phyloP scores from a whole-genome alignment of 2,113 vertebrate genomes.

The Chelonoidis abingdonii region DNA sequence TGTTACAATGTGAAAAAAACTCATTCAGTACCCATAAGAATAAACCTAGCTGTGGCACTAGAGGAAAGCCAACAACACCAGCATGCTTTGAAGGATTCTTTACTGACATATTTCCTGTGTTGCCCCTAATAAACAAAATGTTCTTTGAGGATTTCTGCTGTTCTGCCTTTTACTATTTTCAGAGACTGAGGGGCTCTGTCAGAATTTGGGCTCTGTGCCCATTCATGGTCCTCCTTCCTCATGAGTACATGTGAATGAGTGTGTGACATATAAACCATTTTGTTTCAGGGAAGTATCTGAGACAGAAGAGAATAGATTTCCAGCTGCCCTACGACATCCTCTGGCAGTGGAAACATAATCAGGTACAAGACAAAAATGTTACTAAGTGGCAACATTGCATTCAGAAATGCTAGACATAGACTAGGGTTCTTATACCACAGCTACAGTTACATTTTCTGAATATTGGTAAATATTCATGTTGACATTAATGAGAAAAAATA shows the following conservation, averaged over 20 bases:
- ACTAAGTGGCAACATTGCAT: not conserved
- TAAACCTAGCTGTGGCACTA: fast-evolving
- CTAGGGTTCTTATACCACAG: not conserved
- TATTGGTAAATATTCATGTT: not conserved
- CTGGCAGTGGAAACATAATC: slow-evolving; percentile 96
- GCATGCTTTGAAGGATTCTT: not conserved
- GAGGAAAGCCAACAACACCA: fast-evolving
- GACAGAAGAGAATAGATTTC: slow-evolving; percentile 96
- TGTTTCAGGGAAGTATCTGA: slow-evolving; percentile 94
- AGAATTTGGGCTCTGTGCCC: not conserved
- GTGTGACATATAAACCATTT: not conserved
- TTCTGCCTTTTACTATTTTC: not conserved
- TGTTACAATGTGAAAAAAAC: not conserved
- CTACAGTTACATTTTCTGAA: not conserved
- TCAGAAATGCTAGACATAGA: not conserved
- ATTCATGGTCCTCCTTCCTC: not conserved
- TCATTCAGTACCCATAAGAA: fast-evolving
- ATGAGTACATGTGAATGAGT: not conserved
- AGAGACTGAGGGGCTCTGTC: not conserved
- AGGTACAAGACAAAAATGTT: slow-evolving; percentile 81
- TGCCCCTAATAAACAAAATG: fast-evolving
- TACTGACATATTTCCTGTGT: not conserved
- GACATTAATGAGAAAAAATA: slow-evolving; percentile 29
- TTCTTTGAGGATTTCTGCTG: not conserved
- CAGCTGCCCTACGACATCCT: slow-evolving; percentile 97